Evolutionary conservation across 2,888 invertebrate species (phyloP).

Genomic region (Papilio elwesi): DNA sequence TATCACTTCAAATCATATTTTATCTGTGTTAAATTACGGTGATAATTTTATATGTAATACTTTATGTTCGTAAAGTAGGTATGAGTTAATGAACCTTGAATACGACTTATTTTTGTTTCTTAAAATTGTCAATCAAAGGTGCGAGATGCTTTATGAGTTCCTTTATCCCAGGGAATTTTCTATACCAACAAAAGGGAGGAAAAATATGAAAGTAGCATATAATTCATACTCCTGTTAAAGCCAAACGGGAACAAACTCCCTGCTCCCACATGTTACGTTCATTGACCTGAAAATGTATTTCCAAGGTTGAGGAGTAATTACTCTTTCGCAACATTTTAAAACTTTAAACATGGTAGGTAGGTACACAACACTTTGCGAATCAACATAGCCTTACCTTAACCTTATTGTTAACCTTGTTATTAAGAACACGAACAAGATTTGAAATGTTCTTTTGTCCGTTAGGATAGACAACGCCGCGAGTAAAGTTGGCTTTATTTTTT

Average conservation of each 20-base stretch:
- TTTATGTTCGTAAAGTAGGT: neutral
- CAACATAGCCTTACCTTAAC: neutral
- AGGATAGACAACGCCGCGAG: slow-evolving; percentile 14
- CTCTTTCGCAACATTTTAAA: slow-evolving; percentile 8
- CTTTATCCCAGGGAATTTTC: neutral
- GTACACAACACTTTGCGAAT: slow-evolving; percentile 2
- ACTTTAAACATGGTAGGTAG: slow-evolving; percentile 1
- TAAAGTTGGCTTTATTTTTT: slow-evolving; percentile 24
- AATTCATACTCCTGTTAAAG: slow-evolving; percentile 13
- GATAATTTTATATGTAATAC: neutral
- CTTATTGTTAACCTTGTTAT: slow-evolving; percentile 22
- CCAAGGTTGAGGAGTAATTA: slow-evolving; percentile 24
- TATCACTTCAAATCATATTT: neutral
- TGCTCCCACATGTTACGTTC: slow-evolving; percentile 16
- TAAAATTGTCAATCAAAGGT: neutral
- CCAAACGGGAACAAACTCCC: slow-evolving; percentile 21
- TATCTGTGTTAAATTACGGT: too few species aligned
- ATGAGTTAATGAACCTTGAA: neutral
- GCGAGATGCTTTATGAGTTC: neutral
- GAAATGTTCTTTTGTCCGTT: slow-evolving; percentile 26
- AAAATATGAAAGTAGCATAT: slow-evolving; percentile 3
- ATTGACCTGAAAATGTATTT: slow-evolving; percentile 26
- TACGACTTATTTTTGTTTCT: neutral
- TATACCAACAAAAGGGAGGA: slow-evolving; percentile 1
- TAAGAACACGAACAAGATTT: slow-evolving; percentile 20